A percentile compares a stretch with the other conserved stretches of the same genome.
These are phyloP conservation scores for Halisarca cf. caerulea DNA, from an alignment of 37 sponge, comb jelly and placozoan genomes.

Conservation along the genomic window DNA sequence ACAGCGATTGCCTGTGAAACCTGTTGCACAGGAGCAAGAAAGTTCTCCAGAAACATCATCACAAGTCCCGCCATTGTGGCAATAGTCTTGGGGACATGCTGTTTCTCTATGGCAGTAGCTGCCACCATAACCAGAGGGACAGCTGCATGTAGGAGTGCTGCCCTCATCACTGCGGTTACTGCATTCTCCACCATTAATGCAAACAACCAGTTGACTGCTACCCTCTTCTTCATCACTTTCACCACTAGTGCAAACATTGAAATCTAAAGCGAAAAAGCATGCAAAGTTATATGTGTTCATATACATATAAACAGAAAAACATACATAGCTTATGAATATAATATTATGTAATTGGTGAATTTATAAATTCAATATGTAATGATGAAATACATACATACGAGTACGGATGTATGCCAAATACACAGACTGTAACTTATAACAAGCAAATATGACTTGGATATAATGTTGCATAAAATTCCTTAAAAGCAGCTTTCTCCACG, in stretches of 20 bases:
- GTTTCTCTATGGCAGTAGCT: neutral
- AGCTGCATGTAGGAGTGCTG: neutral
- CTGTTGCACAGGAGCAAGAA: conserved; percentile 33
- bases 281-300: neutral
- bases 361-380: too few species aligned
- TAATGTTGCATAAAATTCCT: too few species aligned
- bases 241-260: neutral
- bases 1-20: neutral
- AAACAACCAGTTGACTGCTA: neutral
- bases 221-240: too few species aligned
- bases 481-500: too few species aligned
- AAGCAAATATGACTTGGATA: too few species aligned
- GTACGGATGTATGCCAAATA: too few species aligned
- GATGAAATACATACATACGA: too few species aligned
- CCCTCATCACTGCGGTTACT: neutral
- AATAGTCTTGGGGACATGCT: conserved; percentile 4
- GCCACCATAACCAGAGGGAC: conserved; percentile 15
- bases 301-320: neutral
- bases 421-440: too few species aligned
- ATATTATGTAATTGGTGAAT: too few species aligned
- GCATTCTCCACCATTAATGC: conserved; percentile 25
- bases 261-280: neutral
- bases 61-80: conserved; percentile 35
- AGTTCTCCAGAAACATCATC: neutral
- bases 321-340: too few species aligned